Conservation (phyloP, 2,797 vertebrate genomes). For the Anguilla anguilla region DNA sequence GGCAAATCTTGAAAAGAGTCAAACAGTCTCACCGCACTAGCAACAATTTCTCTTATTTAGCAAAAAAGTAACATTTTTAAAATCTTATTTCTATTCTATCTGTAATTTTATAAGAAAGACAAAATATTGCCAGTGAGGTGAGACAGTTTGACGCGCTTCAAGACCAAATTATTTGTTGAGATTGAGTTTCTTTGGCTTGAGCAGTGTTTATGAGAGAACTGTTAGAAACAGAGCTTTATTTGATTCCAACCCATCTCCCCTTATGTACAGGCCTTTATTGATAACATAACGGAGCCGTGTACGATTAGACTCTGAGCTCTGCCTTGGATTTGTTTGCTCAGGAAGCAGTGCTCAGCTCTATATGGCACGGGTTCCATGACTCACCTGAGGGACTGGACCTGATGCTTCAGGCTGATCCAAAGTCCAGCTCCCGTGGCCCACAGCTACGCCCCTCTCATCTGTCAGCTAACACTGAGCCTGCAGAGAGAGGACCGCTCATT, state of each 20-base stretch:
- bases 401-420: conserved; percentile 10
- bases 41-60: neutral
- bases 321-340: conserved; percentile 3
- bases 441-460: conserved; percentile 51
- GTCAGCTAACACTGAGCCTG: conserved; percentile 45
- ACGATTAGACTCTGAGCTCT: neutral
- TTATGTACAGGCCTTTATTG: neutral
- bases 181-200: neutral
- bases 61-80: neutral
- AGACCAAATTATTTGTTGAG: neutral
- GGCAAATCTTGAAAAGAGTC: neutral
- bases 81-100: no score
- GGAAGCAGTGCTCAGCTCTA: neutral
- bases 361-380: neutral
- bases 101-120: no score
- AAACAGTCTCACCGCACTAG: neutral
- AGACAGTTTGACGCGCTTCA: no score
- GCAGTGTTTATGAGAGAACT: neutral
- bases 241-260: neutral
- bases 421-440: neutral
- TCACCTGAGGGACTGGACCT: conserved; percentile 8
- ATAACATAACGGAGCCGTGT: neutral
- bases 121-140: no score
- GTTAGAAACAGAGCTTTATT: neutral
- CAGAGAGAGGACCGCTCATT: conserved; percentile 19